Conservation (phyloP, 2,113 vertebrate genomes). For the Puffinus mauretanicus region DNA sequence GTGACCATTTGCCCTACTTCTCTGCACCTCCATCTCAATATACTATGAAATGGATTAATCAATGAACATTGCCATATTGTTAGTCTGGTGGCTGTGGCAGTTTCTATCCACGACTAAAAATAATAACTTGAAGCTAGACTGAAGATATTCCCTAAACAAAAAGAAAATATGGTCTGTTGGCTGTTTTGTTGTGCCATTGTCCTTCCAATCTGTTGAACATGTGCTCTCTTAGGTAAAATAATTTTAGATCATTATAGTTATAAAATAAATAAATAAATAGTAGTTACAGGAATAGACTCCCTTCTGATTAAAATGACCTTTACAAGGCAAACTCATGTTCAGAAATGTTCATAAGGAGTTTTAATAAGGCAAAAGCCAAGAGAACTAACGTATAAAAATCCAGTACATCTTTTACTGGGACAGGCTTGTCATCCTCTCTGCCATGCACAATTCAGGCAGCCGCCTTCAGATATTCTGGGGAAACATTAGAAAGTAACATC, state of each 20-base stretch:
- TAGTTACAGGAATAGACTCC: not conserved
- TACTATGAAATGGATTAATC: not conserved
- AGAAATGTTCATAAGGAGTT: not conserved
- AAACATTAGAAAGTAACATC: not conserved
- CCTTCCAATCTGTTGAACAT: not conserved
- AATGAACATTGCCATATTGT: not conserved
- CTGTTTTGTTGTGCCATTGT: not conserved
- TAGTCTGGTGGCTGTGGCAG: not conserved
- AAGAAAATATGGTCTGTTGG: not conserved
- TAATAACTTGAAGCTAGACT: not conserved
- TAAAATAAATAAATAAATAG: not conserved
- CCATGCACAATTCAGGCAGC: not conserved
- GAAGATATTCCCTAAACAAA: not conserved
- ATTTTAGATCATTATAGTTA: not conserved
- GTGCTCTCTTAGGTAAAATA: not conserved
- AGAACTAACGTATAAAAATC: not conserved
- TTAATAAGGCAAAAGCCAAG: not conserved
- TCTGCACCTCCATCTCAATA: not conserved
- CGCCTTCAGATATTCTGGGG: not conserved
- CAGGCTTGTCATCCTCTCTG: not conserved
- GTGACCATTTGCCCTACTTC: not conserved
- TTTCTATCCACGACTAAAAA: not conserved
- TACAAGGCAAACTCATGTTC: not conserved
- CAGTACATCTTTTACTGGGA: not conserved
- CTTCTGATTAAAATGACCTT: slow-evolving; percentile 15